Evolutionary conservation across 2,888 invertebrate genomes (phyloP), one percentile per base, ranked within the genome.

Genomic region (Calliphora vomitoria): DNA sequence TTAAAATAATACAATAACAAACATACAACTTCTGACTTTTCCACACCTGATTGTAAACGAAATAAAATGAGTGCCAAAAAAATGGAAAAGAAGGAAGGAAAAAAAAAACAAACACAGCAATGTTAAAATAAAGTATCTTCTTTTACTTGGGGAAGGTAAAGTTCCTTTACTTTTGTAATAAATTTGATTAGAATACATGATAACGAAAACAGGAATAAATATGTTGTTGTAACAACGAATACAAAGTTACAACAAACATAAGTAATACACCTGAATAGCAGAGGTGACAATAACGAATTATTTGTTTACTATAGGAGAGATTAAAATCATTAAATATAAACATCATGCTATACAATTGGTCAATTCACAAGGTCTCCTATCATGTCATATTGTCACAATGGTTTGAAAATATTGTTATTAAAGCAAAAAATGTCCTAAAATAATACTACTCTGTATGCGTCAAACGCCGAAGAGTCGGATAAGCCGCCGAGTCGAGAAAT

Each of bases 181-280:
- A 75, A 62, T 62, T 75, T 75, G 75, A 75, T 75, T 62, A 75
- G 31, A 75, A 31, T 62, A 60, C 15, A 47, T n/a, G 74, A 60
- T 62, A 62, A 75, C 25, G 74, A 4, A 44, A 60, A 35, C 44
- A 44, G 11, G 18, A 62, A 60, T 47, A 35, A 35, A 35, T 5
- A 58, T 66, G 44, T 41, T 66, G 60, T 60, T 60, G 60, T 13
- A n/a, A 15, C 13, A 50, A 35, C 8, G 13, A 60, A 35, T 8
- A 11, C 1, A 15, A 60, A 35, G 60, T 4, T 1, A 60, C 8
- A 60, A 10, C 15, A 35, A n/a, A 35, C 13, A 15, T 13, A 60
- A n/a, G 8, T 31, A n/a, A 60, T 8, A 35, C 15, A 8, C 8
- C 1, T 60, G 8, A 35, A 8, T 35, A 8, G 60, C 6, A 15